phyloP scores from a whole-genome alignment of 2,888 invertebrate species.

The Callimorpha dominula region DNA sequence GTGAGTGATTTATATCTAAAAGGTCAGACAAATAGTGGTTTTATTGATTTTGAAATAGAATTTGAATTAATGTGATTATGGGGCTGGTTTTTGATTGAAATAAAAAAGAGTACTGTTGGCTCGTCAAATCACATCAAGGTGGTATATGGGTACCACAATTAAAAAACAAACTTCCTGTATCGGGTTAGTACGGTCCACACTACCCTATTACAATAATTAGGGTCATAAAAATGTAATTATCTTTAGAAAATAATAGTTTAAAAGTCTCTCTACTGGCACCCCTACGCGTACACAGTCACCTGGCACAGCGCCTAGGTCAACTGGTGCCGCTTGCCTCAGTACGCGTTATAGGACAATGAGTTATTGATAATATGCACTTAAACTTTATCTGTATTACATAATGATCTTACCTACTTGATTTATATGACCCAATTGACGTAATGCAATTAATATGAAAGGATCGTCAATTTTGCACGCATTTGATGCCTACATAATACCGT shows the following conservation, averaged over 20 bases:
- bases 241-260: too few species aligned
- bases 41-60: not conserved
- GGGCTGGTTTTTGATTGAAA: not conserved
- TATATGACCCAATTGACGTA: not conserved
- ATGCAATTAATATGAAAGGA: not conserved
- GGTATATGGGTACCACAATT: too few species aligned
- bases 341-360: conserved; percentile 43
- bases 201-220: too few species aligned
- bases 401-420: conserved; percentile 8
- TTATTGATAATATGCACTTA: conserved; percentile 38
- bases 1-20: not conserved
- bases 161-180: too few species aligned
- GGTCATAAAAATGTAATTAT: too few species aligned
- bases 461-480: not conserved
- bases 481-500: not conserved
- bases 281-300: conserved; percentile 30
- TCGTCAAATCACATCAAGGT: too few species aligned
- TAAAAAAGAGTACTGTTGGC: too few species aligned
- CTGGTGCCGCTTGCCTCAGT: conserved; percentile 34
- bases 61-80: not conserved
- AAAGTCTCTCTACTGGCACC: not conserved
- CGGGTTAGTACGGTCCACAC: too few species aligned
- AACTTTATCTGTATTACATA: conserved; percentile 19
- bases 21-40: not conserved
- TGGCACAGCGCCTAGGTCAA: conserved; percentile 58